Evolutionary conservation across 2,888 invertebrate genomes (phyloP).

Genomic region (Scaptodrosophila latifasciaeformis): DNA sequence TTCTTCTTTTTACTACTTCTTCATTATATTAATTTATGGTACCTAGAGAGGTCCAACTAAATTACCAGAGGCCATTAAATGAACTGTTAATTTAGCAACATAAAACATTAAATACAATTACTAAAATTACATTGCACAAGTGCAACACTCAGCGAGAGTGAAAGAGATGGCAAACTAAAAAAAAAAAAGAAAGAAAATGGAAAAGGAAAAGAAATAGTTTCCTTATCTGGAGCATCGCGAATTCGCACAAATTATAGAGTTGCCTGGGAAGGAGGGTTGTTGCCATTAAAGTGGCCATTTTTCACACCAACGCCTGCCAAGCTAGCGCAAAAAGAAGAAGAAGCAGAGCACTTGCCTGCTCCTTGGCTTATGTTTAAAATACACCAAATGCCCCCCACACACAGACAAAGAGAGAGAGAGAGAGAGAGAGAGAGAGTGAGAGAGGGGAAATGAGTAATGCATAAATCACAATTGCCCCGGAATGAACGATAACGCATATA

Average conservation of each 20-base stretch:
- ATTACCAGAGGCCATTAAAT: conserved; percentile 18
- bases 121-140: conserved; percentile 26
- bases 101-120: conserved; percentile 34
- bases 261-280: conserved; percentile 18
- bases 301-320: conserved; percentile 33
- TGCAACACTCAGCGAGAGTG: not conserved
- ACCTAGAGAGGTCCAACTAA: not conserved
- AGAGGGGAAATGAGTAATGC: not conserved
- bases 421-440: conserved; percentile 3
- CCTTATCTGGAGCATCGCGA: conserved; percentile 21
- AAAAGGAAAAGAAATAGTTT: not conserved
- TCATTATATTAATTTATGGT: no score
- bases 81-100: conserved; percentile 33
- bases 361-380: conserved; percentile 1
- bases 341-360: conserved; percentile 24
- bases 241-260: conserved; percentile 45
- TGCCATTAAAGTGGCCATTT: conserved; percentile 50
- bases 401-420: conserved; percentile 2
- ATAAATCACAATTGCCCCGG: conserved; percentile 2
- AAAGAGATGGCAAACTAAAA: not conserved
- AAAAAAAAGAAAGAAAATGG: no score
- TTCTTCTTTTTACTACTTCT: no score
- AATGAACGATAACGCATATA: not conserved
- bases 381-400: conserved; percentile 8
- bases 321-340: not conserved